A percentile compares a stretch with the other conserved stretches of the same genome.
phyloP scores from a whole-genome alignment of 2,888 invertebrate genomes.

The Metellina segmentata region DNA sequence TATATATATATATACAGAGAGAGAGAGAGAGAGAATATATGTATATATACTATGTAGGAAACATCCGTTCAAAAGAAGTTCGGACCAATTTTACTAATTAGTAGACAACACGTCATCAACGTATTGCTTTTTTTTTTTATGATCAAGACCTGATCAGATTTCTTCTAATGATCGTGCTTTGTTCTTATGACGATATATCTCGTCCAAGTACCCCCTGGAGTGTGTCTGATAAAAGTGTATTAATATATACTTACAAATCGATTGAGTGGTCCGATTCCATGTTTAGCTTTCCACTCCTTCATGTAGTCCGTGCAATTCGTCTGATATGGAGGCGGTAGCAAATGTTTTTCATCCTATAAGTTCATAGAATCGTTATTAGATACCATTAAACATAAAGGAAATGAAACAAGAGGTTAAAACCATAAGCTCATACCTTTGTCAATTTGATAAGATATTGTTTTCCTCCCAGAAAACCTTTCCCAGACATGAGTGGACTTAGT shows the following conservation, averaged over 20 bases:
- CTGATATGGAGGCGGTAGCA: not conserved
- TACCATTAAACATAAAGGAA: not conserved
- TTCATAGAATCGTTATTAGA: not conserved
- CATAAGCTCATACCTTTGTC: conserved; percentile 9
- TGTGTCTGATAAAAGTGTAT: no score
- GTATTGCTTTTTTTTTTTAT: no score
- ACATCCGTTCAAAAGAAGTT: no score
- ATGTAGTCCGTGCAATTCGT: conserved; percentile 60
- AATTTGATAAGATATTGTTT: conserved; percentile 36
- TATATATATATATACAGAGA: no score
- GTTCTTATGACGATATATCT: no score
- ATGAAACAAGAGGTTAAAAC: not conserved
- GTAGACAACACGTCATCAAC: no score
- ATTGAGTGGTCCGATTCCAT: conserved; percentile 39
- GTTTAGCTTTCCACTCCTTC: conserved; percentile 30
- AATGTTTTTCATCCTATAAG: not conserved
- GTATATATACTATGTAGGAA: no score
- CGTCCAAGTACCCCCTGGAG: no score
- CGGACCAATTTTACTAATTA: no score
- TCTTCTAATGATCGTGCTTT: no score
- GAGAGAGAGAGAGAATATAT: no score
- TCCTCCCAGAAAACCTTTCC: conserved; percentile 35
- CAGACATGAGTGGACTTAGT: conserved; percentile 23
- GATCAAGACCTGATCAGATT: no score
- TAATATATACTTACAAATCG: conserved; percentile 33